phyloP scores from a whole-genome alignment of 2,113 vertebrate species.

The Xiphophorus maculatus region DNA sequence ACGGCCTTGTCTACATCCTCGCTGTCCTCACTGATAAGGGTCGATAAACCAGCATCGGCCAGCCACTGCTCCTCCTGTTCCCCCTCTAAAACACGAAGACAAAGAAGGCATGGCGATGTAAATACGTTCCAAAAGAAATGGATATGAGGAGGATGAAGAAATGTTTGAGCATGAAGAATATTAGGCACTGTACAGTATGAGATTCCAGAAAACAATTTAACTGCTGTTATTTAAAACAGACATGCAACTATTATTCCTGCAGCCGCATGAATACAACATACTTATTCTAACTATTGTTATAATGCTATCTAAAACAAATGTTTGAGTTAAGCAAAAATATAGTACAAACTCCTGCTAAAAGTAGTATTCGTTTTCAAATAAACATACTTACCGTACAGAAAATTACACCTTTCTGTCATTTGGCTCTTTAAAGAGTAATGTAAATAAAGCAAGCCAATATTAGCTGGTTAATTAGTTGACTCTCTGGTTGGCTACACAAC shows the following conservation, averaged over 20 bases:
- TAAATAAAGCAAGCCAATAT: too few relatives aligned
- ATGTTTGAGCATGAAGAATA: neutral
- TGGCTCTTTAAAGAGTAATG: too few relatives aligned
- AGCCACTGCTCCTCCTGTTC: conserved; percentile 90
- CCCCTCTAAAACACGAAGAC: conserved; percentile 78
- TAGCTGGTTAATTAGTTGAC: too few relatives aligned
- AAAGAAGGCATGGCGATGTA: neutral
- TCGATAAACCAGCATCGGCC: conserved; percentile 84
- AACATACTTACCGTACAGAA: too few relatives aligned
- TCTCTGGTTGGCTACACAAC: too few relatives aligned
- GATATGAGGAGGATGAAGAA: neutral
- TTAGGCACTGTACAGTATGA: neutral
- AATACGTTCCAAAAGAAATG: neutral
- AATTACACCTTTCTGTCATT: too few relatives aligned
- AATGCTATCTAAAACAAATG: too few relatives aligned
- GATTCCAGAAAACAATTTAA: neutral
- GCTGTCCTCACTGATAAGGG: conserved; percentile 80
- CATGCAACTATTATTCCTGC: neutral
- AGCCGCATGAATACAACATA: neutral
- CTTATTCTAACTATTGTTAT: neutral
- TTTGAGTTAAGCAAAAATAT: too few relatives aligned
- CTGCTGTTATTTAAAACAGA: neutral
- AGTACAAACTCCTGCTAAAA: too few relatives aligned
- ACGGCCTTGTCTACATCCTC: conserved; percentile 79
- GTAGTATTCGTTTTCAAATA: too few relatives aligned